These are phyloP conservation scores for Micropoecilia bifurca DNA, from an alignment of 2,797 vertebrate genomes.

Conservation along the genomic window DNA sequence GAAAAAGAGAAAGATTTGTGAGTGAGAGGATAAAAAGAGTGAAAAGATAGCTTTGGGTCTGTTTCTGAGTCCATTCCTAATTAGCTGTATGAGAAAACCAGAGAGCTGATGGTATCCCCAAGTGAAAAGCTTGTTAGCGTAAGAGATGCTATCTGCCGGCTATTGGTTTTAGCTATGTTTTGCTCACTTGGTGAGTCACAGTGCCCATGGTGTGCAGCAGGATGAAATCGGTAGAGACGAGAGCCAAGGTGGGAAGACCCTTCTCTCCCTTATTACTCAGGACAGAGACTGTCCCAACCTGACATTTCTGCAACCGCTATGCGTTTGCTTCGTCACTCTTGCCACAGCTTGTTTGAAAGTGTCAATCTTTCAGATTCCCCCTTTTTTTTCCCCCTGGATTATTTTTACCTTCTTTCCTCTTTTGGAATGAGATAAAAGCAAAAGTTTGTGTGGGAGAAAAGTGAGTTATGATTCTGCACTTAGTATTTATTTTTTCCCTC, in stretches of 20 bases:
- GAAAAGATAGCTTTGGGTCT: slow-evolving; percentile 74
- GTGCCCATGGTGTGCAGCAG: slow-evolving; percentile 60
- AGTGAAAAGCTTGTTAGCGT: slow-evolving; percentile 81
- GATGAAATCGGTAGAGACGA: slow-evolving; percentile 69
- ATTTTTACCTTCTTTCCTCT: slow-evolving; percentile 70
- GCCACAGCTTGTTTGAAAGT: slow-evolving; percentile 58
- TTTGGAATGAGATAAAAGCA: slow-evolving; percentile 73
- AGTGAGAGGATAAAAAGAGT: slow-evolving; percentile 51
- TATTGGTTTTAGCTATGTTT: slow-evolving; percentile 80
- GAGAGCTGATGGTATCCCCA: slow-evolving; percentile 75
- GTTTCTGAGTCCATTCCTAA: slow-evolving; percentile 73
- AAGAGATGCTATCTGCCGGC: slow-evolving; percentile 79
- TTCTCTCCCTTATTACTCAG: slow-evolving; percentile 45
- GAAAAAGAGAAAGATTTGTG: slow-evolving; percentile 21
- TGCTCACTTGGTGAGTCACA: slow-evolving; percentile 68
- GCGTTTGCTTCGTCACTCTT: slow-evolving; percentile 47
- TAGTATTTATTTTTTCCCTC: slow-evolving; percentile 26
- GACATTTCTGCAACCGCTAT: slow-evolving; percentile 59
- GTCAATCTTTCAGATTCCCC: slow-evolving; percentile 55
- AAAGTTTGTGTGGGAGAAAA: slow-evolving; percentile 64
- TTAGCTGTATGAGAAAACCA: slow-evolving; percentile 72
- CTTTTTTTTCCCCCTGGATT: slow-evolving; percentile 50
- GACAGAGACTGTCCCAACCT: slow-evolving; percentile 59
- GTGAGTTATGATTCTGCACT: slow-evolving; percentile 57
- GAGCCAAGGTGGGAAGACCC: slow-evolving; percentile 61